A percentile compares a stretch with the other conserved stretches of the same genome.
phyloP scores from a whole-genome alignment of 2,113 vertebrate species.

The Stictonetta naevosa region DNA sequence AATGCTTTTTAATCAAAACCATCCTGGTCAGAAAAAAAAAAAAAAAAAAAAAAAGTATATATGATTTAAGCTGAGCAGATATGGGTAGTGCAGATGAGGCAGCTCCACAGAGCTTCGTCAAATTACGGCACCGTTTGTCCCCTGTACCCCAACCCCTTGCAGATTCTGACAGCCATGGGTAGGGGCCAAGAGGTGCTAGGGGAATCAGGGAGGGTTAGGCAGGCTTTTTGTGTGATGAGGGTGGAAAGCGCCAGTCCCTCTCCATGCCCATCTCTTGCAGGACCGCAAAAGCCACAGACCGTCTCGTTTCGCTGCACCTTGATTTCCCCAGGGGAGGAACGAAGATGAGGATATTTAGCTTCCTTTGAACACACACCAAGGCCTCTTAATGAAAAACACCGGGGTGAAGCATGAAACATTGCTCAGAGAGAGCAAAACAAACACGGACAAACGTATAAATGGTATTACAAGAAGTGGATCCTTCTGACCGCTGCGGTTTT shows the following conservation, averaged over 20 bases:
- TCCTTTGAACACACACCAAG: neutral
- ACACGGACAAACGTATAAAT: neutral
- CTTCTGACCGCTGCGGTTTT: neutral
- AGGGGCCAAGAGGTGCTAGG: neutral
- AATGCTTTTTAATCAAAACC: neutral
- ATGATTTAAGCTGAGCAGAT: neutral
- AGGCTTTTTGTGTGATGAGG: neutral
- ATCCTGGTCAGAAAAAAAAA: neutral
- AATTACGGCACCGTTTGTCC: neutral
- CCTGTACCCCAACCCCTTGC: neutral
- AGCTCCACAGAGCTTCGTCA: neutral
- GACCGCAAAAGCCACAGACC: neutral
- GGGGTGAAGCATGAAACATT: neutral
- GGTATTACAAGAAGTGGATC: neutral
- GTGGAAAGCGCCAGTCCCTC: neutral
- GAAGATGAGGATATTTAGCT: neutral
- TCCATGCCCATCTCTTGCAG: neutral
- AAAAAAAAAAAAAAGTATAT: accelerated
- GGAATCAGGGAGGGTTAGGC: neutral
- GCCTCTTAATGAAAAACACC: neutral
- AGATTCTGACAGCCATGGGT: neutral
- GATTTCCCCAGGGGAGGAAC: neutral
- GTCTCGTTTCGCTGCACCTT: neutral
- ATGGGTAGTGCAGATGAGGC: neutral
- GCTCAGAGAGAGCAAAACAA: neutral